Evolutionary conservation across 1,140 invertebrate species (phyloP).

Genomic region (Drosophila kanapiae): DNA sequence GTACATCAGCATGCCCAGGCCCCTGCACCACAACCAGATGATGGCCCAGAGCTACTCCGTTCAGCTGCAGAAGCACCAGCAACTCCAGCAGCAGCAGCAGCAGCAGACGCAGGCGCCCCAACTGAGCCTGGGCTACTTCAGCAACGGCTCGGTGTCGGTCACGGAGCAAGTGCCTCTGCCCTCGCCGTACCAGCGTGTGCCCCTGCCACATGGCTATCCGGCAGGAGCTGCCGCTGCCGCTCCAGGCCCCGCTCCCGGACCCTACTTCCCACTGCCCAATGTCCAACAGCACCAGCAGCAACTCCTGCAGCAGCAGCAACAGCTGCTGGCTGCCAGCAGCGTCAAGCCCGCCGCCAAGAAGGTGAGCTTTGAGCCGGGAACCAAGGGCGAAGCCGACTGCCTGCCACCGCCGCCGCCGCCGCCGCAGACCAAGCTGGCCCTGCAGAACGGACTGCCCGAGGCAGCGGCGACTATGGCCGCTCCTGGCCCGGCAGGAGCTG

Average conservation of each 20-base stretch:
- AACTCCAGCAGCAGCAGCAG: conserved; percentile 83
- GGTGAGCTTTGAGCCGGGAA: conserved; percentile 89
- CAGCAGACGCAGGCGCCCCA: conserved; percentile 83
- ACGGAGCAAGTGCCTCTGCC: conserved; percentile 58
- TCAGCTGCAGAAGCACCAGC: conserved; percentile 73
- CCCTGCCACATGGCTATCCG: conserved; percentile 86
- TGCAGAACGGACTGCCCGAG: conserved; percentile 66
- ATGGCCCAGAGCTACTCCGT: conserved; percentile 65
- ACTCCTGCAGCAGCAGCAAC: conserved; percentile 45
- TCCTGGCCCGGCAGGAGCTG: background rate
- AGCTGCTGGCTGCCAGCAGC: conserved; percentile 29
- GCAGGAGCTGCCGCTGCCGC: background rate
- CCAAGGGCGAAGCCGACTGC: conserved; percentile 87
- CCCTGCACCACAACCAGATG: conserved; percentile 47
- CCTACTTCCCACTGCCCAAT: conserved; percentile 54
- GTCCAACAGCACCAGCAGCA: conserved; percentile 28
- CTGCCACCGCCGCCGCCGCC: conserved; percentile 82
- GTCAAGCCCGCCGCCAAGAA: conserved; percentile 87
- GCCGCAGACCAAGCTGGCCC: conserved; percentile 47
- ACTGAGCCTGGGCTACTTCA: conserved; percentile 79
- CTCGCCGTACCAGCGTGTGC: conserved; percentile 87
- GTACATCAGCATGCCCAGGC: conserved; percentile 69
- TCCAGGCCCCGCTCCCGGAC: conserved; percentile 60
- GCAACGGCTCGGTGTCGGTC: conserved; percentile 56
- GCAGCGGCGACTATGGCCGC: background rate